Percentiles rank a stretch among this genome's conserved stretches.
These are phyloP conservation scores for Dynastes grantii DNA, from an alignment of 2,888 invertebrate species.

Conservation along the genomic window DNA sequence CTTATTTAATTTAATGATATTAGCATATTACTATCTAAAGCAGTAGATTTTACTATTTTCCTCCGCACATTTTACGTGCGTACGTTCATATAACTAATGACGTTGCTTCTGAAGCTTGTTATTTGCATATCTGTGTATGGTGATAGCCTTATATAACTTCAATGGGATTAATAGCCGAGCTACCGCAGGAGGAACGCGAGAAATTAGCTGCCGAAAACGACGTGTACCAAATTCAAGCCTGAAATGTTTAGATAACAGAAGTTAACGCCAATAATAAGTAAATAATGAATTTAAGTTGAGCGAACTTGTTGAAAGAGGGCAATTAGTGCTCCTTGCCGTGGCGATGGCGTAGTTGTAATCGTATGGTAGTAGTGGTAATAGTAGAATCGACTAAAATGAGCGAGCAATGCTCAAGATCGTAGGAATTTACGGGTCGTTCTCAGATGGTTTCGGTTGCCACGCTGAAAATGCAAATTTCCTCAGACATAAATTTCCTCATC, in stretches of 20 bases:
- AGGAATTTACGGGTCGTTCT: conserved; percentile 26
- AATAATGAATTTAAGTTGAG: conserved; percentile 49
- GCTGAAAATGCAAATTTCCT: conserved; percentile 43
- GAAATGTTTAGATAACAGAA: conserved; percentile 49
- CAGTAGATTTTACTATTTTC: not conserved
- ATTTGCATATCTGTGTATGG: not conserved
- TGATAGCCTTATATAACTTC: conserved; percentile 10
- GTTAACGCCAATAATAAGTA: conserved; percentile 48
- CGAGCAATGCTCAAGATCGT: not conserved
- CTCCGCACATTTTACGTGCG: not conserved
- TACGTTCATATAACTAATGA: not conserved
- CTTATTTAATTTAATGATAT: not conserved
- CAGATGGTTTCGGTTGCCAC: conserved; percentile 31
- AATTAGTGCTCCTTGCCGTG: conserved; percentile 36
- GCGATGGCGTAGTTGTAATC: not conserved
- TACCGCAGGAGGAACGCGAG: conserved; percentile 6
- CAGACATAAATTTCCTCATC: conserved; percentile 40
- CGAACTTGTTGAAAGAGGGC: conserved; percentile 48
- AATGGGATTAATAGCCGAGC: conserved; percentile 30
- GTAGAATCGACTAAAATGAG: not conserved
- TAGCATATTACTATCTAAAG: not conserved
- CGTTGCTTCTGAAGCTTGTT: not conserved
- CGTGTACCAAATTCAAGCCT: conserved; percentile 38
- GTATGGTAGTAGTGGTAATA: not conserved
- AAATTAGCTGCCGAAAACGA: conserved; percentile 43